Conservation (phyloP, 1,140 invertebrate genomes). For the Asobara japonica region DNA sequence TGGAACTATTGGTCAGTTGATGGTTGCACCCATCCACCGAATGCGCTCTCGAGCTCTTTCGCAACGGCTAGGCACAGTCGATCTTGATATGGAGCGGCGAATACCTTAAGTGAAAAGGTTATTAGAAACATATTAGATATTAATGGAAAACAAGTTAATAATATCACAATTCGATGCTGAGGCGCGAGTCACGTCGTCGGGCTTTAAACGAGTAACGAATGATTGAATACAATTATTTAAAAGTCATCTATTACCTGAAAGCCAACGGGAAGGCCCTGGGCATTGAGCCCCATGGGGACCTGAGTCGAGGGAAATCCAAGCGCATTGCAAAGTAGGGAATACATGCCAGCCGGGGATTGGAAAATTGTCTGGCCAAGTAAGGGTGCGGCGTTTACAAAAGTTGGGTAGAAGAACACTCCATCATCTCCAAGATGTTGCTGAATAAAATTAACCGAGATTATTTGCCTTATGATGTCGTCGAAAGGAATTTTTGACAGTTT, state of each 20-base stretch:
- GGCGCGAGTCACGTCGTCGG: too few relatives aligned
- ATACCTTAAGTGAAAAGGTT: slow-evolving; percentile 57
- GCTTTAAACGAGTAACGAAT: background rate
- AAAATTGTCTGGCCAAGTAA: slow-evolving; percentile 71
- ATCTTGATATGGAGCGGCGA: slow-evolving; percentile 75
- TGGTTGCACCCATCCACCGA: slow-evolving; percentile 79
- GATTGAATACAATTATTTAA: background rate
- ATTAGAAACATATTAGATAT: background rate
- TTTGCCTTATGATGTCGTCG: too few relatives aligned
- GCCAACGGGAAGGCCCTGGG: slow-evolving; percentile 76
- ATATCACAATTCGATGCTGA: too few relatives aligned
- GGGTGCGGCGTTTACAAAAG: slow-evolving; percentile 72
- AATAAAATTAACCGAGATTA: too few relatives aligned
- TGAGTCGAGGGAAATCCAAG: slow-evolving; percentile 80
- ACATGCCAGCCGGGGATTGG: slow-evolving; percentile 72
- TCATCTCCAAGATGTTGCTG: slow-evolving; percentile 71
- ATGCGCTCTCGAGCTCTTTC: slow-evolving; percentile 76
- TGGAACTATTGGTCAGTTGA: too few relatives aligned
- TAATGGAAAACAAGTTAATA: background rate
- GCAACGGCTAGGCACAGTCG: slow-evolving; percentile 80
- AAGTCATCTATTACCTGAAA: slow-evolving; percentile 69
- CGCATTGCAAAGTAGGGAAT: slow-evolving; percentile 79
- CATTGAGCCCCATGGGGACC: slow-evolving; percentile 75
- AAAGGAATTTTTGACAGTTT: too few relatives aligned
- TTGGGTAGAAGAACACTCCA: slow-evolving; percentile 82